A percentile compares a stretch with the other conserved stretches of the same genome.
Conservation (phyloP, 2,888 invertebrate species). For the Acleris literana region DNA sequence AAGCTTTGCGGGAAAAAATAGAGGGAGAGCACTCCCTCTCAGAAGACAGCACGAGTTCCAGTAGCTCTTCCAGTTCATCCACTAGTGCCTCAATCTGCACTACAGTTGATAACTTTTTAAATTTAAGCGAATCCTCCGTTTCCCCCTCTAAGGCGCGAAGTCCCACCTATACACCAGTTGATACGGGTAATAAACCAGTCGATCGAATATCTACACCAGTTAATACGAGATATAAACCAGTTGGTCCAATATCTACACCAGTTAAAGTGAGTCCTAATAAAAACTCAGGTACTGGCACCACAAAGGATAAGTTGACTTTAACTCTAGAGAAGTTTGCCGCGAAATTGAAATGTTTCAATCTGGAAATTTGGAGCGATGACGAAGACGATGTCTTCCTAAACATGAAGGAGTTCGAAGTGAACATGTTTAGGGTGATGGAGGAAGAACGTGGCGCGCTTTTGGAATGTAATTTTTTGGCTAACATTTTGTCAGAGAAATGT, state of each 20-base stretch:
- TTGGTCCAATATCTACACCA: not conserved
- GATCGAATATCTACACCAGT: not conserved
- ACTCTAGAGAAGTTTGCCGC: constrained; percentile 47
- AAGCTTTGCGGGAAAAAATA: constrained; percentile 9
- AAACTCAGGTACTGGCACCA: not conserved
- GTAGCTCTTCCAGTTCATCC: constrained; percentile 4
- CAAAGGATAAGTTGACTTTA: not conserved
- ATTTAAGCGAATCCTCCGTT: constrained; percentile 48
- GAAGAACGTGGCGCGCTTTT: constrained; percentile 51
- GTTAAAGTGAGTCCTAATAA: not conserved
- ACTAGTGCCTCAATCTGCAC: constrained; percentile 8
- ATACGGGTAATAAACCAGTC: not conserved
- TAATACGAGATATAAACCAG: not conserved
- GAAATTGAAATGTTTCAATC: constrained; percentile 51
- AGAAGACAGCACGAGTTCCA: constrained; percentile 28
- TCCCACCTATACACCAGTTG: constrained; percentile 7
- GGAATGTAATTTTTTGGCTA: constrained; percentile 48
- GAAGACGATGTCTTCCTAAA: constrained; percentile 32
- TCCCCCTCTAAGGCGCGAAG: constrained; percentile 17
- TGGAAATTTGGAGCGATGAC: constrained; percentile 55
- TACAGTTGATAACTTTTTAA: constrained; percentile 38
- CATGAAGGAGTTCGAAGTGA: constrained; percentile 43
- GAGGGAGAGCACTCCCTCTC: constrained; percentile 31
- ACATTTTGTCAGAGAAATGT: constrained; percentile 30
- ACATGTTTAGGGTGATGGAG: constrained; percentile 49